A percentile compares a stretch with the other conserved stretches of the same genome.
phyloP scores from a whole-genome alignment of 2,888 invertebrate species.

The Melanchra persicariae region DNA sequence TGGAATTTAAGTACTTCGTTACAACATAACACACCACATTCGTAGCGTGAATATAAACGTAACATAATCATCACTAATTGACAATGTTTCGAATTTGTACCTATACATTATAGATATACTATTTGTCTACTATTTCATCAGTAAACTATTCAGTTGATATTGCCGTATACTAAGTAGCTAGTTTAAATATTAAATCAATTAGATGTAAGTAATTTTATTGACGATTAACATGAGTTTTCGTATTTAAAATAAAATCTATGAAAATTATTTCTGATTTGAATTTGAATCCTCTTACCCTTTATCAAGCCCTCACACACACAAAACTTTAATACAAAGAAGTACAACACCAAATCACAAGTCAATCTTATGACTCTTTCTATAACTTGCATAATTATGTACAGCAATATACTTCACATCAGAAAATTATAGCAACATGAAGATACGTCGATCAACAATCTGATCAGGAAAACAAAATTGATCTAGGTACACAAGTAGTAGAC shows the following conservation, averaged over 20 bases:
- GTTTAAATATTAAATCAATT: conserved; percentile 82
- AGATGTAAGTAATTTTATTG: conserved; percentile 83
- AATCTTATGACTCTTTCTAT: neutral
- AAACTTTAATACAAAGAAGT: neutral
- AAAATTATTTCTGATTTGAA: conserved; percentile 57
- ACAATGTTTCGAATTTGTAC: conserved; percentile 80
- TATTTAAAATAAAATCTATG: conserved; percentile 77
- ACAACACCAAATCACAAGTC: neutral
- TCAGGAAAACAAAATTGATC: neutral
- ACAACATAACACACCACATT: conserved; percentile 65
- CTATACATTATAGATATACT: conserved; percentile 70
- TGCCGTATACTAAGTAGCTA: conserved; percentile 79
- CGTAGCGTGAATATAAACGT: conserved; percentile 65
- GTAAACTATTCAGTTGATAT: conserved; percentile 76
- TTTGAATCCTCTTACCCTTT: conserved; percentile 37
- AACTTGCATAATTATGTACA: too few species aligned
- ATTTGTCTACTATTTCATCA: conserved; percentile 76
- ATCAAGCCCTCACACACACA: neutral
- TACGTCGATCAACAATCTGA: neutral
- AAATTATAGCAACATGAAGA: too few species aligned
- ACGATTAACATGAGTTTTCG: conserved; percentile 78
- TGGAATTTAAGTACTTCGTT: conserved; percentile 64
- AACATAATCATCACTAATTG: conserved; percentile 67
- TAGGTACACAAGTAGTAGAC: neutral
- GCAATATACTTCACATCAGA: too few species aligned